A percentile compares a stretch with the other conserved stretches of the same genome.
These are phyloP conservation scores for Orthonychiurus folsomi DNA, from an alignment of 2,888 invertebrate genomes.

Conservation along the genomic window DNA sequence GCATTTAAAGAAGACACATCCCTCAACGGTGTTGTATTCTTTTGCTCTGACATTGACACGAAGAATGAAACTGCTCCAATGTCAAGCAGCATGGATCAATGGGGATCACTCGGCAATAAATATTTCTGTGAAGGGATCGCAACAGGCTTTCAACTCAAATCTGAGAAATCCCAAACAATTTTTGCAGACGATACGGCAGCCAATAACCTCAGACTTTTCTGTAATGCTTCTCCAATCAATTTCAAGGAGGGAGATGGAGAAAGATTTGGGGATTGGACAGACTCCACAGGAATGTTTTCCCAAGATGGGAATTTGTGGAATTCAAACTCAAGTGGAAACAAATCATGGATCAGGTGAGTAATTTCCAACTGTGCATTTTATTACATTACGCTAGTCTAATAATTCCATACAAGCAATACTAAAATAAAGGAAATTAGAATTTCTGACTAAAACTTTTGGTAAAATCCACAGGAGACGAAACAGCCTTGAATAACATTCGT, in stretches of 20 bases:
- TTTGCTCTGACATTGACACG: constrained; percentile 22
- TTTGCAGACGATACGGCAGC: constrained; percentile 34
- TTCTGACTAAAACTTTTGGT: not conserved
- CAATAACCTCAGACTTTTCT: constrained; percentile 23
- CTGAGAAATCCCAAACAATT: constrained; percentile 22
- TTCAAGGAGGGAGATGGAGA: constrained; percentile 27
- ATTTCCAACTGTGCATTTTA: too few relatives aligned
- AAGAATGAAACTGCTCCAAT: constrained; percentile 4
- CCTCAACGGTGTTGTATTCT: constrained; percentile 32
- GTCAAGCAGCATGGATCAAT: constrained; percentile 15
- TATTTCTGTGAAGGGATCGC: constrained; percentile 26
- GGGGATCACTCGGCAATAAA: constrained; percentile 22
- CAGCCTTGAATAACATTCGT: constrained; percentile 29
- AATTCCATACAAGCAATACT: too few relatives aligned
- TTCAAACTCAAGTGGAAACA: constrained; percentile 29
- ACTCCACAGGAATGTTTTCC: constrained; percentile 21
- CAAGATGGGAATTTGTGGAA: constrained; percentile 29
- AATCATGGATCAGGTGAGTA: not conserved
- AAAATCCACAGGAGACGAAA: constrained; percentile 29
- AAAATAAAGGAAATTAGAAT: too few relatives aligned
- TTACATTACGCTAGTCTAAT: too few relatives aligned
- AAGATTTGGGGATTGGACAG: constrained; percentile 30
- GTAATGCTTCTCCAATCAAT: constrained; percentile 17
- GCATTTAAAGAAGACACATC: constrained; percentile 28
- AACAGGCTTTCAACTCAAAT: constrained; percentile 34